A percentile compares a stretch with the other conserved stretches of the same genome.
These are phyloP conservation scores for Poecilia gillii DNA, from an alignment of 2,797 vertebrate species.

Conservation along the genomic window DNA sequence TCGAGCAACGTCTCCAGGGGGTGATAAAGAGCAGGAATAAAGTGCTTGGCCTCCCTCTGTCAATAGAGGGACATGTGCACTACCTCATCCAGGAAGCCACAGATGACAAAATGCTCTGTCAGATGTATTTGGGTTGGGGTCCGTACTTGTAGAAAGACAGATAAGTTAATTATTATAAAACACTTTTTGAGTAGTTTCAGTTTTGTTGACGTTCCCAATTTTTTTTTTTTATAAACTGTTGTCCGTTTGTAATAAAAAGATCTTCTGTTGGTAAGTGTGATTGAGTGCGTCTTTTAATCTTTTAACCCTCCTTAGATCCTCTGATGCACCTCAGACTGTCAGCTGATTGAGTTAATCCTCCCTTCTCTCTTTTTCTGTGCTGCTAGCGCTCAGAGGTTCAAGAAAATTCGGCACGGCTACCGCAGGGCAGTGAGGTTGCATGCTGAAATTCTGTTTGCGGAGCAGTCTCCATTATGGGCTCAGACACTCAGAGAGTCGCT, in stretches of 20 bases:
- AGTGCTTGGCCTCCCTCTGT: constrained; percentile 93
- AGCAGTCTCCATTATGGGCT: constrained; percentile 39
- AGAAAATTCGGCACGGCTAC: neutral
- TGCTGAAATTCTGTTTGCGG: neutral
- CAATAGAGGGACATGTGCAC: constrained; percentile 97
- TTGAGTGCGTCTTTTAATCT: constrained; percentile 55
- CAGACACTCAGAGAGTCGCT: constrained; percentile 48
- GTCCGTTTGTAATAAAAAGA: constrained; percentile 55
- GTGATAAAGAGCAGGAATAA: constrained; percentile 97
- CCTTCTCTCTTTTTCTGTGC: constrained; percentile 9
- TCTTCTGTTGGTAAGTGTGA: constrained; percentile 26
- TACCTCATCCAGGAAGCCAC: constrained; percentile 98
- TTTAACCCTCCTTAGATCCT: constrained; percentile 54
- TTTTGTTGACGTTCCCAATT: constrained; percentile 37
- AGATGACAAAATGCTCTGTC: constrained; percentile 93
- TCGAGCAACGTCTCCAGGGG: constrained; percentile 94
- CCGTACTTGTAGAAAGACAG: constrained; percentile 87
- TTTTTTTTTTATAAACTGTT: constrained; percentile 43
- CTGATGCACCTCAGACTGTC: constrained; percentile 39
- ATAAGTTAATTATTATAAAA: neutral
- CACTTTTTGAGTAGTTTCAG: constrained; percentile 11
- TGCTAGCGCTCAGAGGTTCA: constrained; percentile 13
- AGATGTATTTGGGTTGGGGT: constrained; percentile 98
- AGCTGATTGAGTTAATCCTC: constrained; percentile 62
- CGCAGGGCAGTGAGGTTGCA: no score